phyloP scores from a whole-genome alignment of 1,140 invertebrate genomes.

The Drosophila tristis region DNA sequence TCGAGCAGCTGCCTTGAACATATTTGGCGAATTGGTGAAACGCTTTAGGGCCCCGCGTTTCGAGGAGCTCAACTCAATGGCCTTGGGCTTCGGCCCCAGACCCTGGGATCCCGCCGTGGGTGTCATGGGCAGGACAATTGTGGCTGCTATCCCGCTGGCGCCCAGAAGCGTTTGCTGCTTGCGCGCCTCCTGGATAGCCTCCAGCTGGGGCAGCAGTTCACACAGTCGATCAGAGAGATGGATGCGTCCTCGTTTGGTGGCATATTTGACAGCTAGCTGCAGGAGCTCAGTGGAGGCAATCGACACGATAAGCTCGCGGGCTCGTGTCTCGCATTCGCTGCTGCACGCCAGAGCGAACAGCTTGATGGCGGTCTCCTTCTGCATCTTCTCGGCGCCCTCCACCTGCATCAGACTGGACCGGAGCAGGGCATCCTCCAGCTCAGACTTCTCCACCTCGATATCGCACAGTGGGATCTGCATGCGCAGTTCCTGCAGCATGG shows the following conservation, averaged over 20 bases:
- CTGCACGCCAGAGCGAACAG: conserved; percentile 93
- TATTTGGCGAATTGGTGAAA: conserved; percentile 64
- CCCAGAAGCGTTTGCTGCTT: conserved; percentile 67
- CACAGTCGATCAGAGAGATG: conserved; percentile 91
- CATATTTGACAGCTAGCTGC: conserved; percentile 94
- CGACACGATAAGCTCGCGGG: conserved; percentile 93
- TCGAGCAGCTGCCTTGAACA: conserved; percentile 62
- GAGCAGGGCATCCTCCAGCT: conserved; percentile 84
- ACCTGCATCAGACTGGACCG: conserved; percentile 87
- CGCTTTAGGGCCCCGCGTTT: conserved; percentile 67
- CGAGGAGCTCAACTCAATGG: conserved; percentile 66
- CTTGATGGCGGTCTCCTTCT: conserved; percentile 93
- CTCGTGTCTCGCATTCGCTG: conserved; percentile 93
- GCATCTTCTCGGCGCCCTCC: conserved; percentile 85
- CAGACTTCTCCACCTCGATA: conserved; percentile 89
- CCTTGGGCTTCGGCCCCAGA: conserved; percentile 61
- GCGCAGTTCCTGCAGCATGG: conserved; percentile 90
- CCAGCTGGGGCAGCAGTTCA: conserved; percentile 77
- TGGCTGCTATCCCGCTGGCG: conserved; percentile 61
- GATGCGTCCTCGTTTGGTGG: conserved; percentile 89
- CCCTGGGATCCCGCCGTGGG: conserved; percentile 10
- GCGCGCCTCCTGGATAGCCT: conserved; percentile 71
- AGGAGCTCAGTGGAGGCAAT: conserved; percentile 91
- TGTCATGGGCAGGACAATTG: conserved; percentile 62
- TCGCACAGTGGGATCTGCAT: conserved; percentile 93